Percentiles rank a stretch among this genome's conserved stretches.
These are phyloP conservation scores for Scyliorhinus canicula DNA, from an alignment of 2,797 vertebrate species.

Conservation along the genomic window DNA sequence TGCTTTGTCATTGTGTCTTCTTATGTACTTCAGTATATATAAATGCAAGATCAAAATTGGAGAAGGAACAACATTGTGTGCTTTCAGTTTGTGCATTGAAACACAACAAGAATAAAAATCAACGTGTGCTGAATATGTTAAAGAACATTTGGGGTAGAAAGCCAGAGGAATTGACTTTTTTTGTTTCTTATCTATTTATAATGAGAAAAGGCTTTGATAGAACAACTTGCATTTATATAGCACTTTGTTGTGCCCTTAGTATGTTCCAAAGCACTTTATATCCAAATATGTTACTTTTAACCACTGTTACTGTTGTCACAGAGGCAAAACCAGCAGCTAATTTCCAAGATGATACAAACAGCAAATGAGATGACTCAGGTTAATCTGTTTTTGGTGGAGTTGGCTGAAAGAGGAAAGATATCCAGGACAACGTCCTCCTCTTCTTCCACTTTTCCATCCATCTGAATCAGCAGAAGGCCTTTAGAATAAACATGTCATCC, in stretches of 20 bases:
- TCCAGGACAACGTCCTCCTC: not conserved
- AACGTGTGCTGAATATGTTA: not conserved
- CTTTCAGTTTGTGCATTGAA: not conserved
- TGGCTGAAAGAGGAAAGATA: not conserved
- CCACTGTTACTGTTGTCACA: not conserved
- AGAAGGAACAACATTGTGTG: not conserved
- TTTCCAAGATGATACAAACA: not conserved
- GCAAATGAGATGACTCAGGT: not conserved
- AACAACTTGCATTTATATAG: not conserved
- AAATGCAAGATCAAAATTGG: not conserved
- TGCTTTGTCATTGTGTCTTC: not conserved
- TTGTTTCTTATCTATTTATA: constrained; percentile 8
- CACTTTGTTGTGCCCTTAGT: not conserved
- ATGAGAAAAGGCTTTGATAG: not conserved
- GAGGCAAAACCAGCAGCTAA: not conserved
- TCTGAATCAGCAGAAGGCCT: not conserved
- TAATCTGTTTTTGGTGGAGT: not conserved
- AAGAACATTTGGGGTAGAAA: not conserved
- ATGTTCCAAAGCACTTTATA: not conserved
- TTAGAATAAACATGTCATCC: not conserved
- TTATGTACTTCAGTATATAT: not conserved
- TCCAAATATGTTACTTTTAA: constrained; percentile 7
- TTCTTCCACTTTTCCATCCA: not conserved
- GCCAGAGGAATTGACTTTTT: not conserved
- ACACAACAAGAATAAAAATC: not conserved